A percentile compares a stretch with the other conserved stretches of the same genome.
Evolutionary conservation across 2,797 vertebrate species (phyloP).

Genomic region (Pterois miles): DNA sequence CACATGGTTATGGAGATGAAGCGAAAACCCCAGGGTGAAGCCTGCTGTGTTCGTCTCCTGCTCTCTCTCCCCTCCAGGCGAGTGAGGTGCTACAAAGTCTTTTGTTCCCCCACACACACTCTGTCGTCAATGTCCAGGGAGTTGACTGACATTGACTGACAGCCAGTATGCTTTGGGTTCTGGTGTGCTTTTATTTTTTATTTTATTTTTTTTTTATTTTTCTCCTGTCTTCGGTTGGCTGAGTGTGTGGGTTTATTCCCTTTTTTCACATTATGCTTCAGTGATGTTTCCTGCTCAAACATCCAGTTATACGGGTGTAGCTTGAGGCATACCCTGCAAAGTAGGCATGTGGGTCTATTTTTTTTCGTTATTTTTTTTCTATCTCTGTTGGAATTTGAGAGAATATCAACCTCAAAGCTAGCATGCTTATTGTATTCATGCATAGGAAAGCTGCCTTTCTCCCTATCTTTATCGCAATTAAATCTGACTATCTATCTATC

Average conservation of each 20-base stretch:
- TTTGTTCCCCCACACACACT: not conserved
- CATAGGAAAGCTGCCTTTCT: not conserved
- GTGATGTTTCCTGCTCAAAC: slow-evolving; percentile 32
- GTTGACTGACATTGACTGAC: slow-evolving; percentile 62
- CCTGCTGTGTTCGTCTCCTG: slow-evolving; percentile 37
- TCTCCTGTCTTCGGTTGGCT: not conserved
- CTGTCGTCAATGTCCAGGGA: slow-evolving; percentile 34
- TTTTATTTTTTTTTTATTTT: not conserved
- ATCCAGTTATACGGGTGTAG: slow-evolving; percentile 6
- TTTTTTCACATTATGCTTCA: slow-evolving; percentile 22
- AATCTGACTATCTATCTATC: no score
- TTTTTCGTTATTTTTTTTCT: slow-evolving; percentile 8
- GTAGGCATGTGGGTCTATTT: not conserved
- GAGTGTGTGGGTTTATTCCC: slow-evolving; percentile 20
- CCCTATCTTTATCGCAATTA: not conserved
- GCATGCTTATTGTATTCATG: not conserved
- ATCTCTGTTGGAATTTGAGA: slow-evolving; percentile 6
- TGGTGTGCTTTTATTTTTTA: slow-evolving; percentile 24
- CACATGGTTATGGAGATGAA: slow-evolving; percentile 55
- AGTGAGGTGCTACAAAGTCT: slow-evolving; percentile 46
- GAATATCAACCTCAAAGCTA: slow-evolving; percentile 15
- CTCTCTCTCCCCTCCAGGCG: slow-evolving; percentile 40
- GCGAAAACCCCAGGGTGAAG: slow-evolving; percentile 45
- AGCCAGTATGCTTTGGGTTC: slow-evolving; percentile 33
- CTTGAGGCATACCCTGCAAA: slow-evolving; percentile 27